phyloP scores from a whole-genome alignment of 2,888 invertebrate species.

The Lycaena phlaeas region DNA sequence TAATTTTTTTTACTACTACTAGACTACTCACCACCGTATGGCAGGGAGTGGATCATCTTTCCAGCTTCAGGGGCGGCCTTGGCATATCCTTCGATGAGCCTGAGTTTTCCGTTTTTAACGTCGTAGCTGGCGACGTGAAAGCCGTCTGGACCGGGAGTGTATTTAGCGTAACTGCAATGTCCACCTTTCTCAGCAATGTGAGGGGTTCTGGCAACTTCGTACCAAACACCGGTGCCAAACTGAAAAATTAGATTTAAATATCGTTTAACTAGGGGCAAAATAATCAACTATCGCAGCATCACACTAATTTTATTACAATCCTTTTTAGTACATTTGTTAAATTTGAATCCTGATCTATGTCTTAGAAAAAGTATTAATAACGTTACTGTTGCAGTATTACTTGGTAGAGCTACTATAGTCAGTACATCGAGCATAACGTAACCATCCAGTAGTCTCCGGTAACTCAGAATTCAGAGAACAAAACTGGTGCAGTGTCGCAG shows the following conservation, averaged over 20 bases:
- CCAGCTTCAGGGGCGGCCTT: not conserved
- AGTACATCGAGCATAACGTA: no score
- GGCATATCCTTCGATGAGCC: not conserved
- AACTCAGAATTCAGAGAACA: no score
- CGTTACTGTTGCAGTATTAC: no score
- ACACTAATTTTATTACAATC: conserved; percentile 16
- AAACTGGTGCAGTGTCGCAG: no score
- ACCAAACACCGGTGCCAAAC: not conserved
- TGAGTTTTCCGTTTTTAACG: not conserved
- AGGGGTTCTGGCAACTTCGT: not conserved
- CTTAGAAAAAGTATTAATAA: no score
- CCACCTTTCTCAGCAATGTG: conserved; percentile 1
- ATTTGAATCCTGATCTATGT: no score
- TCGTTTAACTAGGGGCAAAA: not conserved
- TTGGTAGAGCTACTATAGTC: no score
- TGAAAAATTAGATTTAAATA: not conserved
- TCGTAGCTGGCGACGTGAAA: conserved; percentile 2
- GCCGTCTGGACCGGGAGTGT: not conserved
- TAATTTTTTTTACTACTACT: no score
- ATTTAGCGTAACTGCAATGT: conserved; percentile 5
- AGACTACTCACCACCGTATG: not conserved
- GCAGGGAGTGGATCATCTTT: conserved; percentile 2
- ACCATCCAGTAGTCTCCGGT: no score
- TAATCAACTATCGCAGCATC: not conserved
- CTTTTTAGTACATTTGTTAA: no score